Base-by-base conservation (phyloP, 2,888 invertebrate genomes). In the Chloroclysta siterata region DNA sequence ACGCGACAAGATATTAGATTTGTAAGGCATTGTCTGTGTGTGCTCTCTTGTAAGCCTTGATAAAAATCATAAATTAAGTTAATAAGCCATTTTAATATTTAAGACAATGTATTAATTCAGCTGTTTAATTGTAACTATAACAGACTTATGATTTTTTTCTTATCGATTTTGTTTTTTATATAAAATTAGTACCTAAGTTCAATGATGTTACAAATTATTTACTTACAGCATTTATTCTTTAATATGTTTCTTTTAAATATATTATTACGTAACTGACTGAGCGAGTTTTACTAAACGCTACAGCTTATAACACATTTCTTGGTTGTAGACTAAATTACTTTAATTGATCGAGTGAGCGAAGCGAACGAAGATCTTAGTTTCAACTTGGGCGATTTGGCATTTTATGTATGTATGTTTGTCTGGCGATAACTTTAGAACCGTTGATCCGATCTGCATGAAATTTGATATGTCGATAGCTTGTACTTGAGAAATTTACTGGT, bases 201-300 rank as follows among this genome's bases (percentile, higher is more conserved):
- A 51, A 17, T 41, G 42, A 10, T 14, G 6, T 7, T 15, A 46
- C 2, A 42, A 17, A n/a, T n/a, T 39, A 60, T 10, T 42, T 42
- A 53, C 53, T 17, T n/a, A 6, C 53, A 61, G 69, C 63, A 65
- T 72, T 71, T 71, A 69, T 64, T 67, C 66, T 71, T 54, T 61
- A 65, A 53, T 58, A 53, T 58, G 48, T 47, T 63, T 67, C 66
- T 62, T 63, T 63, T 55, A 48, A 56, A 51, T 60, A 63, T 66
- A 65, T 60, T 68, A 61, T 46, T 36, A 29, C 59, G 53, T 58
- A 57, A 52, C 52, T 46, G 33, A 53, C 39, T 28, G 13, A 15
- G 7, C 29, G 10, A 10, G 3, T 56, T 55, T 55, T 41, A 48
- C 41, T 56, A 33, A n/a, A 33, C 5, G 6, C 22, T 33, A 6